Evolutionary conservation across 2,888 invertebrate species (phyloP), one percentile per base, ranked within the genome.

Genomic region (Parthenolecanium corni): DNA sequence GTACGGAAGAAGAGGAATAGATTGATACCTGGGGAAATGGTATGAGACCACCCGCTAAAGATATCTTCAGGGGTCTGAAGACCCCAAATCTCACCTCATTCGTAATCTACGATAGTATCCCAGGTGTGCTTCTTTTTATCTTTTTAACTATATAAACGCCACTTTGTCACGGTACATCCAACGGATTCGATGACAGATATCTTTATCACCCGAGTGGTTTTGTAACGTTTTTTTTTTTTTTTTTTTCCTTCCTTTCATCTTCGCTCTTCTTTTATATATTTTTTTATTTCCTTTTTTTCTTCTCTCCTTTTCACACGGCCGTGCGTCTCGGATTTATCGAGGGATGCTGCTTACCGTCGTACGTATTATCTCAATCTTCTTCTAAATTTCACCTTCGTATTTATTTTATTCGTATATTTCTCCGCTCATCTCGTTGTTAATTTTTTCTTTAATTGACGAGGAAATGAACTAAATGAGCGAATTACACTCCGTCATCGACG

Each of bases 111-210:
- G 31, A 23, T 21, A 25, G 46, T 61, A 61, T 61, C 51, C 58
- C 58, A 61, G 58, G 58, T 61, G 58, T 61, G 51, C 51, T 61
- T 21, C 47, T 61, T 61, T 61, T 36, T 61, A 44, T 31, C 44
- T 49, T 49, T 58, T 21, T 21, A 49, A 47, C 47, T 38, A 38
- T 40, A 61, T 61, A 61, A 61, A 61, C 58, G 58, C 58, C 58
- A 61, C 58, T 61, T 61, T 61, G 58, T 61, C 58, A 61, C 46
- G 58, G 51, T 49, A 61, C 58, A 49, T 61, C 47, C 49, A 57
- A 49, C 58, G 47, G 38, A 61, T 61, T 61, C 58, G 58, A 61
- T 61, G 58, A 61, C 58, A 61, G 58, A 57, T 57, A 61, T 61
- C 58, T 61, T 49, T 61, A 61, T 61, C 58, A 61, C 47, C 20